A percentile compares a stretch with the other conserved stretches of the same genome.
Evolutionary conservation across 2,113 vertebrate genomes (phyloP).

Genomic region (Sylvilagus bachmani): DNA sequence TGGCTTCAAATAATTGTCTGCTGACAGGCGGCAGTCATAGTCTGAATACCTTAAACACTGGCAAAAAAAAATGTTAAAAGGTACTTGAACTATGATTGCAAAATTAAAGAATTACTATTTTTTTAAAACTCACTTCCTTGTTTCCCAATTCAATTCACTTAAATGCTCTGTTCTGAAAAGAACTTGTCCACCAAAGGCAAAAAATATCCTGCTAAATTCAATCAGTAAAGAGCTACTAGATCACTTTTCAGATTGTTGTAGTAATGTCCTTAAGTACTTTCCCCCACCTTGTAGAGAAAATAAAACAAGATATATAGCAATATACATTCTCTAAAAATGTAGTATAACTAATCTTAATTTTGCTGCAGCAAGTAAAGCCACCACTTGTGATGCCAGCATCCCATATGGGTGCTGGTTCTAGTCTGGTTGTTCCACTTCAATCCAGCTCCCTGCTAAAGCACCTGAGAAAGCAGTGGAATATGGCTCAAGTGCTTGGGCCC

Average conservation of each 20-base stretch:
- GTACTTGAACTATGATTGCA: background rate
- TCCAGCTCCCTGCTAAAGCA: no score
- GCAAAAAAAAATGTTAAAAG: constrained; percentile 2
- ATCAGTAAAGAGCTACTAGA: background rate
- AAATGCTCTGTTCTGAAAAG: constrained; percentile 48
- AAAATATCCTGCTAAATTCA: constrained; percentile 15
- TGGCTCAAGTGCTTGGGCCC: no score
- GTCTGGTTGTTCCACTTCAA: no score
- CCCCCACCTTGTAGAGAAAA: background rate
- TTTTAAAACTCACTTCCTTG: background rate
- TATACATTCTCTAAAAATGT: background rate
- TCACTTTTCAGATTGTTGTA: background rate
- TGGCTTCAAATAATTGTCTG: constrained; percentile 26
- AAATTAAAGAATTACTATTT: constrained; percentile 30
- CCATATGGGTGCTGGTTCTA: no score
- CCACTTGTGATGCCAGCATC: no score
- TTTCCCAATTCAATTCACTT: background rate
- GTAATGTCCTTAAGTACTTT: background rate
- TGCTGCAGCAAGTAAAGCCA: no score
- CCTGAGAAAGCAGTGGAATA: no score
- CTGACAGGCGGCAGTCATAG: background rate
- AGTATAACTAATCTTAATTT: background rate
- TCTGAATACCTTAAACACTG: background rate
- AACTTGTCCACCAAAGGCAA: background rate
- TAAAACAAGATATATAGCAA: background rate